phyloP scores from a whole-genome alignment of 2,888 invertebrate species.

The Dioctria linearis region DNA sequence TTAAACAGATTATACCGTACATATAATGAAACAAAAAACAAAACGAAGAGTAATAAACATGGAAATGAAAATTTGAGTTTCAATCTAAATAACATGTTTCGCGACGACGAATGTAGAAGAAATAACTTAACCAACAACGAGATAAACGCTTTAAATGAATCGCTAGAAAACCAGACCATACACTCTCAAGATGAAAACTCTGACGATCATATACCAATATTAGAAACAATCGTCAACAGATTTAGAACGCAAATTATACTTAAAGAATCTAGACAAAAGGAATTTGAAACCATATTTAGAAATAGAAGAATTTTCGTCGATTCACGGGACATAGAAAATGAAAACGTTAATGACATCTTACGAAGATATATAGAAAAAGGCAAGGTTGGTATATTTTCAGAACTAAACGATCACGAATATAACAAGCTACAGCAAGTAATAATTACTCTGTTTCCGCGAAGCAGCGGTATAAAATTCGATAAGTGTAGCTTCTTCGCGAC shows the following conservation, averaged over 20 bases:
- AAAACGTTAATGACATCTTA: background rate
- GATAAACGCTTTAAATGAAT: background rate
- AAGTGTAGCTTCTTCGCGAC: background rate
- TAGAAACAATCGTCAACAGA: too few species aligned
- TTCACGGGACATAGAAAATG: background rate
- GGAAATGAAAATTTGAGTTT: background rate
- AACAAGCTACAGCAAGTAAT: conserved; percentile 17
- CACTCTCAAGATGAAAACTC: background rate
- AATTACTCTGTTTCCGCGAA: conserved; percentile 4
- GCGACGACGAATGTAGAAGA: background rate
- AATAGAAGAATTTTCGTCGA: conserved; percentile 32
- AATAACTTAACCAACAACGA: background rate
- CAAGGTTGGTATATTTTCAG: conserved; percentile 48
- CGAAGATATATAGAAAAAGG: conserved; percentile 25
- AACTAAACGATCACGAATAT: conserved; percentile 49
- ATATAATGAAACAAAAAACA: background rate
- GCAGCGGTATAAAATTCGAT: too few species aligned
- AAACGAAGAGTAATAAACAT: background rate
- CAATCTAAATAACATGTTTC: background rate
- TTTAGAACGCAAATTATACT: too few species aligned
- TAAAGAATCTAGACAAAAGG: background rate
- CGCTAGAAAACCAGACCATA: background rate
- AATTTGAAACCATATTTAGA: background rate
- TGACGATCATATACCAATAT: too few species aligned
- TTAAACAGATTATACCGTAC: background rate